Conservation (phyloP, 2,113 vertebrate species). For the Anser cygnoides region DNA sequence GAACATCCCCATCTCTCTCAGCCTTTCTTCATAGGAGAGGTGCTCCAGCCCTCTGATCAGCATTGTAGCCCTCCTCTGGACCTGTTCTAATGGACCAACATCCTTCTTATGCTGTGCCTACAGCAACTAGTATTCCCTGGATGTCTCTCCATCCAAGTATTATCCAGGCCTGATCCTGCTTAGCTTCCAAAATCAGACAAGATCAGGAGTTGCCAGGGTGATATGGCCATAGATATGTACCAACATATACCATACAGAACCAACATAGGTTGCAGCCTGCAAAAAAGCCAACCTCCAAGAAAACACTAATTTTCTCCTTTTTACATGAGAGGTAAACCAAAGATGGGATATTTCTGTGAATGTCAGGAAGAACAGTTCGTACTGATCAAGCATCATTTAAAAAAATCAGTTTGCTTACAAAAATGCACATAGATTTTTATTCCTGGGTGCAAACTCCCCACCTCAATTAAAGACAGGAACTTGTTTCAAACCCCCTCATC, state of each 20-base stretch:
- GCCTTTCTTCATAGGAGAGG: too few species aligned
- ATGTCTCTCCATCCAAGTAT: too few species aligned
- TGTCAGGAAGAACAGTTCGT: background rate
- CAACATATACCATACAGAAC: background rate
- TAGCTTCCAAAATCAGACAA: too few species aligned
- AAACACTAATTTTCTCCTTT: background rate
- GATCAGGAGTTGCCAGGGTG: too few species aligned
- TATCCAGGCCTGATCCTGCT: too few species aligned
- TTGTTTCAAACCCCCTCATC: background rate
- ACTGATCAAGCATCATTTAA: background rate
- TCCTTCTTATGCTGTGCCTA: too few species aligned
- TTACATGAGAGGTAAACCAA: rapidly evolving
- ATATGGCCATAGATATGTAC: too few species aligned
- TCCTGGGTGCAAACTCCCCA: background rate
- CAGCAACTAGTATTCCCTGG: too few species aligned
- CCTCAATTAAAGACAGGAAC: background rate
- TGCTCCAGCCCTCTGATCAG: too few species aligned
- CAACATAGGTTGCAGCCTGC: background rate
- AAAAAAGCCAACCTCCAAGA: background rate
- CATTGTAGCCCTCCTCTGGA: too few species aligned
- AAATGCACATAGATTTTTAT: background rate
- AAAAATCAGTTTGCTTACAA: background rate
- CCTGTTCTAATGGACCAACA: too few species aligned
- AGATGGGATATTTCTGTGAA: background rate
- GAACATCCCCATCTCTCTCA: too few species aligned